These are phyloP conservation scores for Arctia plantaginis DNA, from an alignment of 2,888 invertebrate species.

Conservation along the genomic window DNA sequence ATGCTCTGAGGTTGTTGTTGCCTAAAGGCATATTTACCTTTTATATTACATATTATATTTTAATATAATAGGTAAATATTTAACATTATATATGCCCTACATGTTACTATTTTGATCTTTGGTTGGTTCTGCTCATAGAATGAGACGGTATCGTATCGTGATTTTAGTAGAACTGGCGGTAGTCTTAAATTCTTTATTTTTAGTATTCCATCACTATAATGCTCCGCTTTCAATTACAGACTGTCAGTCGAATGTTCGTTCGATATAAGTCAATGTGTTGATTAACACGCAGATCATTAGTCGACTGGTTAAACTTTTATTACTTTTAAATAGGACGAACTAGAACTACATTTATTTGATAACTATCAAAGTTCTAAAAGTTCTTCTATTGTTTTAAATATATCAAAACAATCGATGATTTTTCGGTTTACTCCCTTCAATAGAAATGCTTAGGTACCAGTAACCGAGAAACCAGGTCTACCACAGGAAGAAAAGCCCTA, in stretches of 20 bases:
- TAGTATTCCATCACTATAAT: conserved; percentile 18
- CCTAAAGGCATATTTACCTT: too few species aligned
- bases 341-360: conserved; percentile 4
- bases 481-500: too few species aligned
- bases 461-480: too few species aligned
- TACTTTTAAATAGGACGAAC: conserved; percentile 12
- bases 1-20: too few species aligned
- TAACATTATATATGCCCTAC: too few species aligned
- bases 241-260: conserved; percentile 30
- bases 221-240: conserved; percentile 26
- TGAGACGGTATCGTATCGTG: background rate
- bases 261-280: conserved; percentile 32
- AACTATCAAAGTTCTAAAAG: background rate
- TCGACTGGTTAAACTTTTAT: conserved; percentile 32
- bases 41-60: too few species aligned
- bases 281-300: conserved; percentile 42
- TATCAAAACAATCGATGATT: background rate
- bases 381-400: background rate
- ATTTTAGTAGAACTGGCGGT: background rate
- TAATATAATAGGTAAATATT: too few species aligned
- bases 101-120: background rate
- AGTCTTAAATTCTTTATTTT: conserved; percentile 13
- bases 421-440: background rate
- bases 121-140: background rate
- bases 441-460: too few species aligned